Evolutionary conservation across 2,113 vertebrate genomes (phyloP), one percentile per base, ranked within the genome.

Genomic region (Centrocercus urophasianus): DNA sequence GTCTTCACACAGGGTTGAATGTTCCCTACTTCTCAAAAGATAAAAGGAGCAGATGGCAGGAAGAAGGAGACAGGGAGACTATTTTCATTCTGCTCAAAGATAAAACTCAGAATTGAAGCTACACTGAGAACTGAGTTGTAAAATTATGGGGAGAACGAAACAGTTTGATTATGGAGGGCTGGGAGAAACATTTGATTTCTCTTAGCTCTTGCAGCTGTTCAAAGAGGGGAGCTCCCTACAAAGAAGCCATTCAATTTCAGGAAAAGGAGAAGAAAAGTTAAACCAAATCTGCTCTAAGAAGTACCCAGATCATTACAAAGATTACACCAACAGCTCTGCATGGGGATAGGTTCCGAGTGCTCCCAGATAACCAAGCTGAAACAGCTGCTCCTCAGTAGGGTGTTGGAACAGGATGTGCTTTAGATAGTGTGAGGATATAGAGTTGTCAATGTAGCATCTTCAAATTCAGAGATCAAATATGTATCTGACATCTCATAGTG

Each of bases 21-120:
- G 14, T 73, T 80, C 42, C 57, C 65, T 25, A 71, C 6, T 59
- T 77, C 86, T 88, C 72, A 86, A 74, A 80, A 91, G 86, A 50
- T 83, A 74, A 83, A 93, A 86, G 72, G 20, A 94, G 56, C 90
- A 96, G 93, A 94, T 93, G 93, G 90, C 42, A 86, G 38, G 47
- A 96, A 52, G 88, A 94, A 96, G 65, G 64, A 95, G 65, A 76
- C 16, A 43, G 42, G 42, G 42, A 43, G 42, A 43, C 42, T 43
- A 16, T 43, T 43, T 43, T 43, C 42, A 43, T 43, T 43, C 42
- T 43, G 42, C 61, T 92, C 73, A 61, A 80, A 86, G 76, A 87
- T 56, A 80, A 85, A 89, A 75, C 38, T 2, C 15, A 66, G 61
- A 86, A 63, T 24, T 87, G 43, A 38, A 89, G 71, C 67, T 87